Percentiles rank a stretch among this genome's conserved stretches.
These are phyloP conservation scores for Drosophila dives DNA, from an alignment of 2,888 invertebrate genomes.

Conservation along the genomic window DNA sequence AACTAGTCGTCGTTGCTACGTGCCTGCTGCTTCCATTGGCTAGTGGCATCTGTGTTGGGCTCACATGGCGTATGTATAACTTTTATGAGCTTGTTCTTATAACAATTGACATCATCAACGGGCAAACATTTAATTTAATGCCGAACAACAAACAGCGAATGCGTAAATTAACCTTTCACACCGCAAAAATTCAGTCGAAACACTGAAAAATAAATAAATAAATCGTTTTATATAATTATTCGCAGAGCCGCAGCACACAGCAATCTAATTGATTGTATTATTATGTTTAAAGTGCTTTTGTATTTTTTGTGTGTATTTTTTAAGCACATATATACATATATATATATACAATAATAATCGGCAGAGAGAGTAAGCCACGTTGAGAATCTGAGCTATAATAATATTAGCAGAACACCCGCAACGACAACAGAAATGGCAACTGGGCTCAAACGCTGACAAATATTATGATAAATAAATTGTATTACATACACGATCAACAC, in stretches of 20 bases:
- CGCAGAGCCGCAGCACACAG: conserved; percentile 31
- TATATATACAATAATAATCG: conserved; percentile 18
- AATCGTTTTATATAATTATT: conserved; percentile 62
- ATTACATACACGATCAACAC: conserved; percentile 56
- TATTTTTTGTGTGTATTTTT: conserved; percentile 15
- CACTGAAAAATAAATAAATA: conserved; percentile 43
- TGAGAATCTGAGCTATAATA: conserved; percentile 54
- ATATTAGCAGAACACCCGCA: conserved; percentile 35
- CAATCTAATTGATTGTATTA: conserved; percentile 64
- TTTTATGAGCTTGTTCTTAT: conserved; percentile 61
- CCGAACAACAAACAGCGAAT: conserved; percentile 23
- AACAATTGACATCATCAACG: conserved; percentile 46
- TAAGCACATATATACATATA: not conserved
- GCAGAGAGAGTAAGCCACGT: conserved; percentile 18
- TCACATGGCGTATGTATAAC: conserved; percentile 61
- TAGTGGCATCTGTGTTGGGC: conserved; percentile 15
- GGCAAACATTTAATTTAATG: conserved; percentile 35
- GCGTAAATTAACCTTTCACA: conserved; percentile 28
- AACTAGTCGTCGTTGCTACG: conserved; percentile 29
- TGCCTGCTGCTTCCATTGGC: conserved; percentile 12
- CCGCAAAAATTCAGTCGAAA: not conserved
- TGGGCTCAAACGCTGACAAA: conserved; percentile 59
- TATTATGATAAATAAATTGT: conserved; percentile 70
- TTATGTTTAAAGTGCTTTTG: conserved; percentile 50
- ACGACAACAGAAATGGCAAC: conserved; percentile 10